A percentile compares a stretch with the other conserved stretches of the same genome.
Conservation (phyloP, 2,113 vertebrate species). For the human region GRCh38 chr3:73107501-73108000, state of each 20-base stretch:
- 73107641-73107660: background rate
- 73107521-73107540: background rate
- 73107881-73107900: background rate
- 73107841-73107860: background rate
- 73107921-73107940: background rate
- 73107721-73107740: background rate
- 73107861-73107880: background rate
- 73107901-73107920: background rate
- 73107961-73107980: background rate
- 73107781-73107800: background rate
- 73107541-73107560: background rate
- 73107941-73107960: background rate
- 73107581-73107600: background rate
- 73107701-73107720: fast-evolving
- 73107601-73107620: background rate
- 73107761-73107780: background rate
- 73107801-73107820: background rate
- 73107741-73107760: background rate
- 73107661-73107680: background rate
- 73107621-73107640: background rate
- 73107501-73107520: background rate
- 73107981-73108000: background rate
- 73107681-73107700: background rate
- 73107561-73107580: background rate
- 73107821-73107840: background rate